Conservation (phyloP, 2,888 invertebrate species). For the Calameuta filiformis region DNA sequence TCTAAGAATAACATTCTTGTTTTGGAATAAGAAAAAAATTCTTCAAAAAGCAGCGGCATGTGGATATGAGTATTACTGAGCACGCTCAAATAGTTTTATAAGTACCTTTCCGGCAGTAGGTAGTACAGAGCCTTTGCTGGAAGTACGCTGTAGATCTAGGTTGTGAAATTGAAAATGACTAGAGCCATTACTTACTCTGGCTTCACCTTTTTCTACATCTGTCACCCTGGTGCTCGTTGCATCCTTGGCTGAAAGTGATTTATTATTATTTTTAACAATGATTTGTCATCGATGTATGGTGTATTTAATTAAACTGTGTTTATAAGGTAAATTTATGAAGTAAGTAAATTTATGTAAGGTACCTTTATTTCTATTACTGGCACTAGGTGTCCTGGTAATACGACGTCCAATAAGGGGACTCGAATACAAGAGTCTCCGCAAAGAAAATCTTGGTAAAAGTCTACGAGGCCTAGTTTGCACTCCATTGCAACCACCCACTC, state of each 20-base stretch:
- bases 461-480: constrained; percentile 53
- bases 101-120: constrained; percentile 68
- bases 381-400: constrained; percentile 62
- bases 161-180: constrained; percentile 60
- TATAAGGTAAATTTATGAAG: background rate
- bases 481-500: constrained; percentile 54
- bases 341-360: no score
- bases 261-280: background rate
- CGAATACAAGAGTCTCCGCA: constrained; percentile 76
- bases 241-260: constrained; percentile 64
- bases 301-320: background rate
- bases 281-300: background rate
- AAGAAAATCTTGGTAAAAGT: constrained; percentile 72
- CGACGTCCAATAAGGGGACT: constrained; percentile 77
- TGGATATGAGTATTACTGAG: background rate
- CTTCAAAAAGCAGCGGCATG: background rate
- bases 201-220: constrained; percentile 67
- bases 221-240: constrained; percentile 54
- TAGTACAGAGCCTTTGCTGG: constrained; percentile 68
- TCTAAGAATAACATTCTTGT: constrained; percentile 1
- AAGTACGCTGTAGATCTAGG: constrained; percentile 68
- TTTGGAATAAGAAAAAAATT: constrained; percentile 14
- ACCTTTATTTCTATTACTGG: constrained; percentile 56
- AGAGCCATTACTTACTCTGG: constrained; percentile 57
- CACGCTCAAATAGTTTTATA: background rate